A percentile compares a stretch with the other conserved stretches of the same genome.
Evolutionary conservation across 1,140 invertebrate species (phyloP).

Genomic region (Pissodes strobi): DNA sequence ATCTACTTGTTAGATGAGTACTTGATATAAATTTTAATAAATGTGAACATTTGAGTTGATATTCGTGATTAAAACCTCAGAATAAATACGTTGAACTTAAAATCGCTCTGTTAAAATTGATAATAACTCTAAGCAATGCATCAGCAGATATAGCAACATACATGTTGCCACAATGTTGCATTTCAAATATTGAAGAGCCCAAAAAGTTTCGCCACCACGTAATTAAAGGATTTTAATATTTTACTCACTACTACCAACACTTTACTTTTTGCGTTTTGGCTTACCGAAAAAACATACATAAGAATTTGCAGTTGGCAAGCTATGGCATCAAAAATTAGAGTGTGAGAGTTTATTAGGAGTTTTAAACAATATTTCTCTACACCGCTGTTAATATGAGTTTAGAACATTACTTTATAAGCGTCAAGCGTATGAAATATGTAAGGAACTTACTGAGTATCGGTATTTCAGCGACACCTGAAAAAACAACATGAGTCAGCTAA

Average conservation of each 20-base stretch:
- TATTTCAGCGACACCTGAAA: conserved; percentile 34
- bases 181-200: no score
- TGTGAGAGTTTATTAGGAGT: no score
- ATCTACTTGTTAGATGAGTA: background rate
- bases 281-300: conserved; percentile 10
- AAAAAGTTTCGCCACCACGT: no score
- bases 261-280: conserved; percentile 40
- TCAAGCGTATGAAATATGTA: conserved; percentile 23
- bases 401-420: conserved; percentile 15
- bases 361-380: background rate
- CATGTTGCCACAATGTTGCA: background rate
- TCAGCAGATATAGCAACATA: background rate
- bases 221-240: no score
- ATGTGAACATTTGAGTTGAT: background rate
- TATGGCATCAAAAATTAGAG: conserved; percentile 18
- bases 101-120: background rate
- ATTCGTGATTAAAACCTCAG: background rate
- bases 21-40: background rate
- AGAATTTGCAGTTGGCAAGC: conserved; percentile 31
- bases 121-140: background rate
- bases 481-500: conserved; percentile 23
- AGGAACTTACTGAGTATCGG: conserved; percentile 33
- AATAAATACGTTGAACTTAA: background rate
- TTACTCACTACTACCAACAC: conserved; percentile 22
- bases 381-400: conserved; percentile 6